Percentiles rank a stretch among this genome's conserved stretches.
phyloP scores from a whole-genome alignment of 2,888 invertebrate genomes.

The Stenodera caucasica region DNA sequence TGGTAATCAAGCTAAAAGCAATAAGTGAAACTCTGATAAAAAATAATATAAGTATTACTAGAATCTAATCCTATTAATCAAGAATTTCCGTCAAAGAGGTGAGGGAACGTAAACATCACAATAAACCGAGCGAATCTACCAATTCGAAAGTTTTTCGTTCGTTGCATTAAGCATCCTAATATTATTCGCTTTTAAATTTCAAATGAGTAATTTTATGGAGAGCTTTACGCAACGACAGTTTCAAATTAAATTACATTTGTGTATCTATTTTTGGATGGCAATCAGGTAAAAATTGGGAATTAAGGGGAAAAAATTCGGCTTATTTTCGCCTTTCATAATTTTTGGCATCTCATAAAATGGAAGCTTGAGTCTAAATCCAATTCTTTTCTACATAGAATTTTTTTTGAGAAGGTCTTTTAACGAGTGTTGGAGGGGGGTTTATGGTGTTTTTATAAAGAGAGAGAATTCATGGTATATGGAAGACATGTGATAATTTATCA shows the following conservation, averaged over 20 bases:
- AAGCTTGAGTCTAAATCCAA: neutral
- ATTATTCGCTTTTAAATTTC: neutral
- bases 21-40: neutral
- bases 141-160: neutral
- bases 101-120: no score
- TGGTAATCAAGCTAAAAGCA: no score
- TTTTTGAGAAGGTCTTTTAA: neutral
- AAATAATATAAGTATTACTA: no score
- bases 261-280: neutral
- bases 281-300: no score
- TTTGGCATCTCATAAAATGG: no score
- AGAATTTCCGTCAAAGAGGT: no score
- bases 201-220: neutral
- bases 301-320: no score
- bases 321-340: no score
- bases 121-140: neutral
- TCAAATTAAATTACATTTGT: neutral
- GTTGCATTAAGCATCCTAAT: neutral
- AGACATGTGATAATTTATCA: constrained; percentile 21
- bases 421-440: neutral
- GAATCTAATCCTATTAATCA: no score
- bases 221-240: neutral
- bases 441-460: neutral
- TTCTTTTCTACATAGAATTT: no score
- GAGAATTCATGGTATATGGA: constrained; percentile 6